Conservation (phyloP, 53 echinoderm and acorn worm species). For the Echinarachnius parma region DNA sequence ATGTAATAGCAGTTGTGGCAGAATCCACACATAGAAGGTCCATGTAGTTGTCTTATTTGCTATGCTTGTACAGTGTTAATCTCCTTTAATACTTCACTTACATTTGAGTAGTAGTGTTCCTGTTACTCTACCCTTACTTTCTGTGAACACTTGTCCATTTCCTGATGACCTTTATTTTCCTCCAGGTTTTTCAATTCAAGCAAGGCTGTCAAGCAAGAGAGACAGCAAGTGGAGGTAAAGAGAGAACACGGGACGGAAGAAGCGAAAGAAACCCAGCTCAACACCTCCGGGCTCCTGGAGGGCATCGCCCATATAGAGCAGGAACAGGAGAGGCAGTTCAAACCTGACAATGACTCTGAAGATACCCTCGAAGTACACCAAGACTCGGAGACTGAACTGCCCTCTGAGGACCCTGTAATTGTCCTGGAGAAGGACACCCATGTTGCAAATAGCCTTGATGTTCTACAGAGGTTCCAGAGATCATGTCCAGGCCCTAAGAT, state of each 20-base stretch:
- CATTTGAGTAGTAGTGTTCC: too few species aligned
- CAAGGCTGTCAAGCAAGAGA: background rate
- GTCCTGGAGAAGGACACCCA: slow-evolving; percentile 5
- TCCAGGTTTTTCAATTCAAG: slow-evolving; percentile 24
- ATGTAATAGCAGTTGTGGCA: too few species aligned
- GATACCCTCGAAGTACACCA: background rate
- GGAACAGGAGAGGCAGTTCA: slow-evolving; percentile 28
- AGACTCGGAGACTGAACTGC: slow-evolving; percentile 5
- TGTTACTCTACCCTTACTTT: too few species aligned
- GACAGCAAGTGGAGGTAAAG: background rate
- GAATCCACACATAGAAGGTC: too few species aligned
- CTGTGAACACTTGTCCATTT: too few species aligned
- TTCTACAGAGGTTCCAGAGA: slow-evolving; percentile 25
- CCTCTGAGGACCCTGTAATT: background rate
- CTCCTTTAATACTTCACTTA: too few species aligned
- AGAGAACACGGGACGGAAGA: background rate
- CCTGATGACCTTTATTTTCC: background rate
- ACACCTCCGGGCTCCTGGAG: slow-evolving; percentile 35
- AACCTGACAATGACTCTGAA: background rate
- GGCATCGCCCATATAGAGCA: slow-evolving; percentile 26
- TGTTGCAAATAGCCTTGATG: slow-evolving; percentile 24
- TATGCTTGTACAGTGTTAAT: too few species aligned
- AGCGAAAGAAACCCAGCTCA: slow-evolving; percentile 15
- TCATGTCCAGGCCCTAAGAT: background rate
- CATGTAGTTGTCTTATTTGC: too few species aligned